Percentiles rank a stretch among this genome's conserved stretches.
phyloP scores from a whole-genome alignment of 1,140 invertebrate genomes.

The Lamellibrachia luymesi region DNA sequence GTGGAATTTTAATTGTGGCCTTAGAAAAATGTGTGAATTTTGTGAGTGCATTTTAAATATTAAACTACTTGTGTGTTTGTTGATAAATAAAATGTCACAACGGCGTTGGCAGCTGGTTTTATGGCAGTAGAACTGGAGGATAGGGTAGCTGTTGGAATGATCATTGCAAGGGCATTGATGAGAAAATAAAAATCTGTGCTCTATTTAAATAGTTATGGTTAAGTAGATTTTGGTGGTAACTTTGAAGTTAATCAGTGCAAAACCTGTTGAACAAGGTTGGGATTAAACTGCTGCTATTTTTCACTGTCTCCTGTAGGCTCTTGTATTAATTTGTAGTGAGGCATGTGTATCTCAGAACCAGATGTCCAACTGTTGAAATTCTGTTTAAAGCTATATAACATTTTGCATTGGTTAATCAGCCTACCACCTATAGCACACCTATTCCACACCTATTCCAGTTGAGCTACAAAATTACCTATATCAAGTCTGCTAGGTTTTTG shows the following conservation, averaged over 20 bases:
- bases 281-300: not conserved
- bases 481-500: no score
- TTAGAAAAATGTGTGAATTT: not conserved
- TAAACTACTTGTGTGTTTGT: not conserved
- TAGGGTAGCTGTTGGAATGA: no score
- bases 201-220: not conserved
- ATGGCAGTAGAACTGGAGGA: not conserved
- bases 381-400: no score
- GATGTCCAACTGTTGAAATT: no score
- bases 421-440: no score
- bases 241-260: no score
- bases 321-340: not conserved
- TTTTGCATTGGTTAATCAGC: no score
- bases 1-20: not conserved
- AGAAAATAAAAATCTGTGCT: not conserved
- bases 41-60: not conserved
- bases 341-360: not conserved
- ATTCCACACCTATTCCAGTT: no score
- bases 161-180: no score
- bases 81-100: not conserved
- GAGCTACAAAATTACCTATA: no score
- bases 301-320: not conserved
- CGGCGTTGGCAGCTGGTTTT: not conserved
- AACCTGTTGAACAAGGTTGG: no score
- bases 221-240: not conserved